Evolutionary conservation across 2,113 vertebrate species (phyloP).

Genomic region (Elephantulus edwardii): DNA sequence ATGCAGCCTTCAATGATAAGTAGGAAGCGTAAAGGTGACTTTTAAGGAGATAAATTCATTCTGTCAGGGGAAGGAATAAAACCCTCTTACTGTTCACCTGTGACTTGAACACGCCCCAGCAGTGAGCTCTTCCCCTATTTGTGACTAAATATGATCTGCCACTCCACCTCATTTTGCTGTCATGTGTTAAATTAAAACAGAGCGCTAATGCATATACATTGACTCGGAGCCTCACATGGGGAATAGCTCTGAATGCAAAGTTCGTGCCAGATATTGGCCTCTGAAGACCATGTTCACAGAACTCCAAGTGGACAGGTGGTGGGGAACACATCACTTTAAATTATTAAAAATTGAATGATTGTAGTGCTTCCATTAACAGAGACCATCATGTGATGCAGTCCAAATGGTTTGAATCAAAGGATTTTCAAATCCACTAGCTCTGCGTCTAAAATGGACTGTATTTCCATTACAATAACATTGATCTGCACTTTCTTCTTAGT

Average conservation of each 20-base stretch:
- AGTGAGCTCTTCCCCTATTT: conserved; percentile 65
- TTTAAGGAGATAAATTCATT: conserved; percentile 76
- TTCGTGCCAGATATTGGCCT: conserved; percentile 22
- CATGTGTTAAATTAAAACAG: conserved; percentile 68
- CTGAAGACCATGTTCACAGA: background rate
- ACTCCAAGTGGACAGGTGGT: conserved; percentile 23
- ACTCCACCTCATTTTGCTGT: conserved; percentile 47
- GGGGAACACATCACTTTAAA: conserved; percentile 45
- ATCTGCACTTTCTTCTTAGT: conserved; percentile 10
- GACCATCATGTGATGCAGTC: conserved; percentile 37
- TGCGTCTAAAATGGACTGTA: background rate
- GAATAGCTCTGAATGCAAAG: conserved; percentile 45
- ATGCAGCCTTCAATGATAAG: conserved; percentile 68
- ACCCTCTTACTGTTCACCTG: conserved; percentile 62
- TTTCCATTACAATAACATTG: background rate
- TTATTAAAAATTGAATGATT: conserved; percentile 68
- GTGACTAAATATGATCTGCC: conserved; percentile 63
- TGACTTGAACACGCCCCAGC: conserved; percentile 62
- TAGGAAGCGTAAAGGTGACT: conserved; percentile 76
- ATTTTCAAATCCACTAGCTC: conserved; percentile 1
- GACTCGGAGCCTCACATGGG: conserved; percentile 21
- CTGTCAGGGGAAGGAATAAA: conserved; percentile 67
- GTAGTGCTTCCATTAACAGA: conserved; percentile 51
- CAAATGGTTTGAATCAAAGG: conserved; percentile 60
- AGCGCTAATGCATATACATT: conserved; percentile 32